Conservation (phyloP, 1,140 invertebrate species). For the Conopomorpha cramerella region DNA sequence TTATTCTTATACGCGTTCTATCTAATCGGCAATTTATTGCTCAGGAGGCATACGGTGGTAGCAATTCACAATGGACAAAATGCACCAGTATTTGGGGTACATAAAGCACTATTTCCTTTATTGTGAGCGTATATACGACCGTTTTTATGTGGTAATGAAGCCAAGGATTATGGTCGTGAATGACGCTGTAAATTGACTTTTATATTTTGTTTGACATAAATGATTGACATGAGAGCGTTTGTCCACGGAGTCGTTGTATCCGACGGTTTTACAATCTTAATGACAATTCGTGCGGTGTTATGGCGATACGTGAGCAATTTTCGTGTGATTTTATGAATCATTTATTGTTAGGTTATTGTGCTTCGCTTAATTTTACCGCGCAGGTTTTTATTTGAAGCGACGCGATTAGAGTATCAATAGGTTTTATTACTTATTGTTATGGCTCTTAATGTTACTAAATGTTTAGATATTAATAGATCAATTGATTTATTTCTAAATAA, state of each 20-base stretch:
- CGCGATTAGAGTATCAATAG: constrained; percentile 27
- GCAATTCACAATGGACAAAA: constrained; percentile 50
- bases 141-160: constrained; percentile 59
- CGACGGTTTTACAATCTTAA: constrained; percentile 33
- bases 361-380: too few species aligned
- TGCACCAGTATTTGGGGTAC: constrained; percentile 37
- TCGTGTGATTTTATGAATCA: constrained; percentile 49
- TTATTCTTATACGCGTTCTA: too few species aligned
- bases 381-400: too few species aligned
- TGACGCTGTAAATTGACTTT: constrained; percentile 52
- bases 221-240: constrained; percentile 53
- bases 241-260: constrained; percentile 12
- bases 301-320: constrained; percentile 31
- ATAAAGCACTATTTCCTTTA: constrained; percentile 23
- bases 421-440: too few species aligned
- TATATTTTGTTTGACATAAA: constrained; percentile 61
- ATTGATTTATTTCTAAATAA: too few species aligned
- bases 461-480: too few species aligned
- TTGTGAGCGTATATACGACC: too few species aligned
- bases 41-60: constrained; percentile 33
- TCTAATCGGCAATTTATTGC: constrained; percentile 61
- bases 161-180: constrained; percentile 28
- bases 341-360: constrained; percentile 51
- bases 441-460: too few species aligned
- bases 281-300: too few species aligned